A percentile compares a stretch with the other conserved stretches of the same genome.
Conservation (phyloP, 2,888 invertebrate genomes). For the Thymelicus acteon region DNA sequence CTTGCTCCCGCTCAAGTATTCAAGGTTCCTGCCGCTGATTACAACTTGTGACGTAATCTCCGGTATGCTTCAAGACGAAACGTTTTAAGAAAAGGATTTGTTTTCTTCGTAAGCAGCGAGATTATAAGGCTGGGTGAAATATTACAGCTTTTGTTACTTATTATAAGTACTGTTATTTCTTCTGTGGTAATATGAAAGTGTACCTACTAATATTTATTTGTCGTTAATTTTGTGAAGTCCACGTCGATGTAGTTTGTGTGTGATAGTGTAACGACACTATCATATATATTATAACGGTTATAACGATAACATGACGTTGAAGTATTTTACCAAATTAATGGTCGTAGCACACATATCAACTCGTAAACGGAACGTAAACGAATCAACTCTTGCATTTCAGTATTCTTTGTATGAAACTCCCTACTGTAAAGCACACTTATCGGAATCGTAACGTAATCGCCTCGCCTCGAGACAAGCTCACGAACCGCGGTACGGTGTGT, state of each 20-base stretch:
- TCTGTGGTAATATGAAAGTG: not conserved
- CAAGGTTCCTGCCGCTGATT: conserved; percentile 69
- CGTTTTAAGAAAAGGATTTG: conserved; percentile 57
- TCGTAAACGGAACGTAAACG: no score
- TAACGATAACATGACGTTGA: no score
- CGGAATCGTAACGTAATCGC: no score
- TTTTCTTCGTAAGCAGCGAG: conserved; percentile 36
- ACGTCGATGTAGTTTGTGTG: not conserved
- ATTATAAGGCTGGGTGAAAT: conserved; percentile 35
- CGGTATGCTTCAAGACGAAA: conserved; percentile 61
- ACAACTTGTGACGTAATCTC: conserved; percentile 70
- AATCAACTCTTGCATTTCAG: no score
- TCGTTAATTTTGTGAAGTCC: not conserved
- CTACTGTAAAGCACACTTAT: no score
- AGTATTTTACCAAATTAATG: no score
- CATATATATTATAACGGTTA: no score
- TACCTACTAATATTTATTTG: conserved; percentile 17
- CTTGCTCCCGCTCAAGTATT: conserved; percentile 57
- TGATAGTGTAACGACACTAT: no score
- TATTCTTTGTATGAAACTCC: no score
- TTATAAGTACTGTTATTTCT: not conserved
- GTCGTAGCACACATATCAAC: no score
- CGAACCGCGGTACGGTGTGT: no score
- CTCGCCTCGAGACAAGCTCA: no score
- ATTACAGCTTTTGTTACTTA: conserved; percentile 17